Base-by-base conservation (phyloP, 1,140 invertebrate genomes). In the Pseudomyrmex cubaensis region DNA sequence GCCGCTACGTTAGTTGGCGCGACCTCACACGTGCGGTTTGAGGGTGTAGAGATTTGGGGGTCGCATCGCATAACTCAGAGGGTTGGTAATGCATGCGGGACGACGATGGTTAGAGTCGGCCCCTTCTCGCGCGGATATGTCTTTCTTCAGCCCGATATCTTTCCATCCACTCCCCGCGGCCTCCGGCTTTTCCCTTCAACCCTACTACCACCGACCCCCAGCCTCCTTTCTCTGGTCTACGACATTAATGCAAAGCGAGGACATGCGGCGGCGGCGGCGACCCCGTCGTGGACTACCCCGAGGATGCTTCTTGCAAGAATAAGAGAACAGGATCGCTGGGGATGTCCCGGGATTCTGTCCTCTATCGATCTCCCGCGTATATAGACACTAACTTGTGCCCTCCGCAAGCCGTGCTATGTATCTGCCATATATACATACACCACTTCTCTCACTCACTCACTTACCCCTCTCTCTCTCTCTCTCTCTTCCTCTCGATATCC, bases 301-400 rank as follows among this genome's bases (percentile, higher is more conserved):
- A 91, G 91, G 86, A 92, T 91, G 93, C 91, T 94, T 94, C 93
- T 94, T 94, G 93, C 93, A 93, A 94, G 93, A 94, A 94, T 94
- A 94, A 94, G 93, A 93, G 93, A 94, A 93, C 92, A 94, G 92
- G 92, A 93, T 94, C 92, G 92, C 93, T 93, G 92, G 92, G 93
- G 92, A 94, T 93, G 92, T 93, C 93, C 93, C 92, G 93, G 93
- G 93, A 93, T 93, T 94, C 93, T 94, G 93, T 94, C 93, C 93
- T 94, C 93, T 94, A 94, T 94, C 93, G 93, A 94, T 94, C 93
- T 93, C 90, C 83, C 74, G 90, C 87, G 89, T 91, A 93, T 93
- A 93, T 93, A 94, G 91, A 93, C 90, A 93, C 93, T 93, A 93
- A 93, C 93, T 93, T 93, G 93, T 93, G 92, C 92, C 92, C 91